Evolutionary conservation across 1,140 invertebrate species (phyloP), one percentile per base, ranked within the genome.

Genomic region (Dryas iulia): DNA sequence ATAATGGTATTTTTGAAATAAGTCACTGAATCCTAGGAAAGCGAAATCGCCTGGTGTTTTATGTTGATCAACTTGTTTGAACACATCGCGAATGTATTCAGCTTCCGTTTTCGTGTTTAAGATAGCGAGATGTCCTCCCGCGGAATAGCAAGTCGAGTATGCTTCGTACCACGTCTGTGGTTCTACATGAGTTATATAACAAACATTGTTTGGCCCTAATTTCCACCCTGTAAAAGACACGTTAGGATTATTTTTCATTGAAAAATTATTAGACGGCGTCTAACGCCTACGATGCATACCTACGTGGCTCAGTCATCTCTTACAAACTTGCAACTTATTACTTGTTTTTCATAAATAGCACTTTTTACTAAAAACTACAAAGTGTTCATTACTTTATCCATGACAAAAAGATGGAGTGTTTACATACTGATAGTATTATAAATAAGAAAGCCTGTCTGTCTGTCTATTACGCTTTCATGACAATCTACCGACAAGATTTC

Each of bases 11-110:
- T 72, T 74, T 24, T 80, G 76, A 62, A 84, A 83, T 24, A 82
- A 68, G 66, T 89, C 85, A 53, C 77, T 86, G 63, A 83, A 89
- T 18, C 87, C 87, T 18, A 89, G 62, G 59, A 82, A 87, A 8
- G 84, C 85, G 39, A 81, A 79, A 57, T 78, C 78, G 1, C 70
- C 76, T 4, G 73, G 76, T 7, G 73, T 76, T 23, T 73, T 76
- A 11, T 72, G 70, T 21, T 77, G 74, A 33, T 77, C 76, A 0
- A 81, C 61, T 25, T 78, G 63, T 31, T 81, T 86, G 72, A 84
- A 82, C 5, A 77, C 59, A 21, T 78, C 72, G 1, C 73, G 73
- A 7, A 84, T 67, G 56, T 81, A 76, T 30, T 83, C 75, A 0
- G 74, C 74, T 59, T 86, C 84, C 8, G 72, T 63, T 8, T 72